Percentiles rank a stretch among this genome's conserved stretches.
These are phyloP conservation scores for Pseudococcus viburni DNA, from an alignment of 2,888 invertebrate genomes.

Conservation along the genomic window DNA sequence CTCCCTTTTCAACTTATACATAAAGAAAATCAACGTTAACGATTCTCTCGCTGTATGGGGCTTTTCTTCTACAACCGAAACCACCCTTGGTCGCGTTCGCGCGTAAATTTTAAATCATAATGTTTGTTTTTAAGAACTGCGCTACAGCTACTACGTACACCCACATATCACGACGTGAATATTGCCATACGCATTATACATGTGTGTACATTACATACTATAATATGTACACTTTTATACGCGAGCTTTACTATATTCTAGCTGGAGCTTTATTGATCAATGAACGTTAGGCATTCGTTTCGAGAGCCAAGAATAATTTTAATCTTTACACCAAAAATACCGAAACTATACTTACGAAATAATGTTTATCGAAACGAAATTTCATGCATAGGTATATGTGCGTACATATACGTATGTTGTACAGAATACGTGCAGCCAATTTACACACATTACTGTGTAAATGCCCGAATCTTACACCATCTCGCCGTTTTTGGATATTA, in stretches of 20 bases:
- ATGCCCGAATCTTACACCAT: neutral
- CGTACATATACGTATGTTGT: neutral
- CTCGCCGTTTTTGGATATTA: neutral
- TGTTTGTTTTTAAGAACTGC: conserved; percentile 41
- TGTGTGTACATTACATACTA: neutral
- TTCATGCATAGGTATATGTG: neutral
- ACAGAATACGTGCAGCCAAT: neutral
- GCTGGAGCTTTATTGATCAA: conserved; percentile 4
- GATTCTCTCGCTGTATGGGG: conserved; percentile 16
- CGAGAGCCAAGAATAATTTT: conserved; percentile 18
- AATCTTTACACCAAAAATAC: neutral
- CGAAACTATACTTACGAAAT: neutral
- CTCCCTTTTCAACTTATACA: conserved; percentile 10
- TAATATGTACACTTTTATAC: neutral
- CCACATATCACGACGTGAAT: neutral
- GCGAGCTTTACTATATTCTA: neutral
- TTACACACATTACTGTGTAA: neutral
- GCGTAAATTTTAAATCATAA: conserved; percentile 17
- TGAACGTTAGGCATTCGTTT: neutral
- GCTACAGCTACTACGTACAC: neutral
- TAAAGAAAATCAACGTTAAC: conserved; percentile 29
- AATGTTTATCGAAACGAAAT: conserved; percentile 33
- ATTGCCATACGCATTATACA: conserved; percentile 2
- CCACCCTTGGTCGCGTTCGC: neutral
- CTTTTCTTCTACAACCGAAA: neutral